Evolutionary conservation across 2,888 invertebrate genomes (phyloP).

Genomic region (Lochmaea capreae): DNA sequence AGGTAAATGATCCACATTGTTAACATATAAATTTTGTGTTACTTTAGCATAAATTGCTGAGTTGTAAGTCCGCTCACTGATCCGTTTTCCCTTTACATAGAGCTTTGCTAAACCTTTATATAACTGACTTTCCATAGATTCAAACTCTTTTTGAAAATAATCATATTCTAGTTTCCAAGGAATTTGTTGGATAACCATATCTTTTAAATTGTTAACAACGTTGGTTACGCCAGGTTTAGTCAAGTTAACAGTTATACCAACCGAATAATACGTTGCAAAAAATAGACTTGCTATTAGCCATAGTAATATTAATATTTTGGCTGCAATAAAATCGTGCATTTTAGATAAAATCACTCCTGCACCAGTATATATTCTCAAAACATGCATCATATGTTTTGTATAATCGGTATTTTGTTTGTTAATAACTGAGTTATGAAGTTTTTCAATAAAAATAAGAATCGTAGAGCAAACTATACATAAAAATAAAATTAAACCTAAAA

Average conservation of each 20-base stretch:
- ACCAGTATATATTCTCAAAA: slow-evolving; percentile 25
- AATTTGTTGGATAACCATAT: slow-evolving; percentile 46
- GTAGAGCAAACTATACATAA: slow-evolving; percentile 9
- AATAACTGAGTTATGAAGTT: background rate
- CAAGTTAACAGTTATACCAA: slow-evolving; percentile 47
- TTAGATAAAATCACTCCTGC: slow-evolving; percentile 21
- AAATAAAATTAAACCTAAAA: slow-evolving; percentile 20
- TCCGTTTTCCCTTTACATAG: slow-evolving; percentile 20
- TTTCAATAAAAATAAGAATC: background rate
- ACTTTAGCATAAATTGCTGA: slow-evolving; percentile 44
- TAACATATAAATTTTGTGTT: slow-evolving; percentile 48
- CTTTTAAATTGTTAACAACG: slow-evolving; percentile 45
- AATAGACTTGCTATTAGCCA: slow-evolving; percentile 43
- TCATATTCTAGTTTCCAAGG: slow-evolving; percentile 29
- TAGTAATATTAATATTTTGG: slow-evolving; percentile 34
- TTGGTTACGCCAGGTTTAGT: slow-evolving; percentile 44
- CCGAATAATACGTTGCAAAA: slow-evolving; percentile 47
- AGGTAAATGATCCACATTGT: slow-evolving; percentile 47
- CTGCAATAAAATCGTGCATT: slow-evolving; percentile 11
- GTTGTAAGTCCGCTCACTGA: slow-evolving; percentile 23
- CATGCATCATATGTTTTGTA: background rate
- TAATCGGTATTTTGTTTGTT: background rate
- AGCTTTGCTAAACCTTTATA: slow-evolving; percentile 36
- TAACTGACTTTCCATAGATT: slow-evolving; percentile 25
- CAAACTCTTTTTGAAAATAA: slow-evolving; percentile 21